phyloP scores from a whole-genome alignment of 2,888 invertebrate genomes.

The Odontomyia ornata region DNA sequence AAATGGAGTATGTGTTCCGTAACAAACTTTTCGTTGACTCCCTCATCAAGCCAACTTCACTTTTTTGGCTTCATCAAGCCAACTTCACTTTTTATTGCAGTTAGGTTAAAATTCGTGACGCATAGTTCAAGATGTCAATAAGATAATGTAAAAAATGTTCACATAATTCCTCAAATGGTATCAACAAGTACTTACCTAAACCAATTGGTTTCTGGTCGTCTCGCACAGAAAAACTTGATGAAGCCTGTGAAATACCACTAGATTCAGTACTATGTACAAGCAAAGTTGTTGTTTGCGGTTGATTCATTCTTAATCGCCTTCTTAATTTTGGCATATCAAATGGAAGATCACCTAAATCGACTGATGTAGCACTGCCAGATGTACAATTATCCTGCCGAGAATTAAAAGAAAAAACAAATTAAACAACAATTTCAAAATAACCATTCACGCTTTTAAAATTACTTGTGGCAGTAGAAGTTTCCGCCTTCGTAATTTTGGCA shows the following conservation, averaged over 20 bases:
- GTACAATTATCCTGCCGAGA: constrained; percentile 67
- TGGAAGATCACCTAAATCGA: constrained; percentile 83
- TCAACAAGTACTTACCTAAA: constrained; percentile 54
- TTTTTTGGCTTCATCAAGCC: too few species aligned
- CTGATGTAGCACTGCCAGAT: constrained; percentile 76
- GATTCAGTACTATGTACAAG: constrained; percentile 71
- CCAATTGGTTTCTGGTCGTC: constrained; percentile 74
- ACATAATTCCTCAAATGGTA: too few species aligned
- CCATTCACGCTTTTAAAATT: not conserved
- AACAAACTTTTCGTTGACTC: too few species aligned
- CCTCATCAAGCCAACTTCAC: too few species aligned
- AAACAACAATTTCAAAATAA: too few species aligned
- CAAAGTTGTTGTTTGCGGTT: constrained; percentile 59
- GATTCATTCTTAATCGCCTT: constrained; percentile 73
- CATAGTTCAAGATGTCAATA: too few species aligned
- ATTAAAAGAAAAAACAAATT: too few species aligned
- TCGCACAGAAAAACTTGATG: constrained; percentile 82
- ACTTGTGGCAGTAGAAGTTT: constrained; percentile 73
- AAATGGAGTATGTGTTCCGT: too few species aligned
- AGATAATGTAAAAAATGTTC: too few species aligned
- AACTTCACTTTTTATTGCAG: too few species aligned
- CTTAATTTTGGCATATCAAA: constrained; percentile 92
- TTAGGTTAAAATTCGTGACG: too few species aligned
- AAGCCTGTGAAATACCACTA: constrained; percentile 79
- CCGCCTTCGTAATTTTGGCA: constrained; percentile 83